phyloP scores from a whole-genome alignment of 2,113 vertebrate species.

The Ammodytes dubius region DNA sequence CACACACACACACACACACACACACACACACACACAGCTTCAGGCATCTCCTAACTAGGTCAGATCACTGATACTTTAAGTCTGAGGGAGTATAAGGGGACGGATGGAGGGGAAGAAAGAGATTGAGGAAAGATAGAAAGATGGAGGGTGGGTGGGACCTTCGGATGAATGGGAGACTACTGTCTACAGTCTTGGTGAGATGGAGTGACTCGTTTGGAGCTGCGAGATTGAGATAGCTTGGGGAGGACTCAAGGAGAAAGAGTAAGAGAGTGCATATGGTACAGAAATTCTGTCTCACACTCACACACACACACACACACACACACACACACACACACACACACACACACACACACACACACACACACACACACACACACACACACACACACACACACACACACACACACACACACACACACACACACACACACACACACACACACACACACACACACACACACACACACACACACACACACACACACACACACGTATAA shows the following conservation, averaged over 20 bases:
- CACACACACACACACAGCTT: constrained; percentile 57
- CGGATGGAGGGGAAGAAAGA: constrained; percentile 51
- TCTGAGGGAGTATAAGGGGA: constrained; percentile 46
- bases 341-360: not conserved
- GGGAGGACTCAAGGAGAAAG: constrained; percentile 27
- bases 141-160: constrained; percentile 58
- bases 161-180: constrained; percentile 43
- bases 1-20: not conserved
- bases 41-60: constrained; percentile 78
- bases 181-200: constrained; percentile 60
- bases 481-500: constrained; percentile 39
- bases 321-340: not conserved
- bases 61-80: constrained; percentile 77
- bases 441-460: not conserved
- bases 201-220: constrained; percentile 55
- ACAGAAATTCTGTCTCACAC: not conserved
- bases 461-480: not conserved
- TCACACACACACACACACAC: too few relatives aligned
- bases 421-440: not conserved
- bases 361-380: not conserved
- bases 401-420: too few relatives aligned
- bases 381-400: not conserved
- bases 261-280: not conserved
- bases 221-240: constrained; percentile 39
- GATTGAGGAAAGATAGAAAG: constrained; percentile 71